Conservation (phyloP, 2,113 vertebrate species). For the Puntigrus tetrazona region DNA sequence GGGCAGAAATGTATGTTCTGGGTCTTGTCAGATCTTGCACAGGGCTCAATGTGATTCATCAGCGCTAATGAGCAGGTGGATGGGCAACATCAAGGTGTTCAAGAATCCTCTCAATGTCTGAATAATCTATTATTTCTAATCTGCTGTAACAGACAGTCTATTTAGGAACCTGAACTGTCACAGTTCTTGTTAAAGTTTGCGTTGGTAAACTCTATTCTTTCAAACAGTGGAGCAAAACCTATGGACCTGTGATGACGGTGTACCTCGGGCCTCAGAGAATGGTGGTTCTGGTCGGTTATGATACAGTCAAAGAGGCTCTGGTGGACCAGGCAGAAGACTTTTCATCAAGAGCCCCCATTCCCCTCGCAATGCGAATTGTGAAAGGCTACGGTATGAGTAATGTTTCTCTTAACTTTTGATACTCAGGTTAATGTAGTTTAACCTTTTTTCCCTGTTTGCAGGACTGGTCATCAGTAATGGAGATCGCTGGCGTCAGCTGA, state of each 20-base stretch:
- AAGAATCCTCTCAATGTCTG: too few relatives aligned
- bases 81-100: too few relatives aligned
- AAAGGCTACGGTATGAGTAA: constrained; percentile 65
- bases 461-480: constrained; percentile 73
- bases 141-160: too few relatives aligned
- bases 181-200: too few relatives aligned
- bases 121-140: too few relatives aligned
- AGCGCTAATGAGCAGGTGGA: too few relatives aligned
- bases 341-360: constrained; percentile 57
- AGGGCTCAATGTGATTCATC: too few relatives aligned
- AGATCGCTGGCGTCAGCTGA: constrained; percentile 70
- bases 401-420: neutral
- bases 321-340: constrained; percentile 76
- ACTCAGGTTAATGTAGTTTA: neutral
- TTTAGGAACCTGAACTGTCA: too few relatives aligned
- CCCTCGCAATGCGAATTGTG: constrained; percentile 53
- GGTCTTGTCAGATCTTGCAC: too few relatives aligned
- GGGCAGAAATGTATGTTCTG: too few relatives aligned
- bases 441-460: constrained; percentile 27
- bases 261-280: constrained; percentile 69
- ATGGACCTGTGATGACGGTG: constrained; percentile 70
- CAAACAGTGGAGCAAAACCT: constrained; percentile 66
- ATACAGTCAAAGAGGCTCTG: constrained; percentile 73
- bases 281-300: constrained; percentile 71
- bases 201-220: too few relatives aligned